Conservation (phyloP, 2,113 vertebrate genomes). For the Phrynocephalus versicolor region DNA sequence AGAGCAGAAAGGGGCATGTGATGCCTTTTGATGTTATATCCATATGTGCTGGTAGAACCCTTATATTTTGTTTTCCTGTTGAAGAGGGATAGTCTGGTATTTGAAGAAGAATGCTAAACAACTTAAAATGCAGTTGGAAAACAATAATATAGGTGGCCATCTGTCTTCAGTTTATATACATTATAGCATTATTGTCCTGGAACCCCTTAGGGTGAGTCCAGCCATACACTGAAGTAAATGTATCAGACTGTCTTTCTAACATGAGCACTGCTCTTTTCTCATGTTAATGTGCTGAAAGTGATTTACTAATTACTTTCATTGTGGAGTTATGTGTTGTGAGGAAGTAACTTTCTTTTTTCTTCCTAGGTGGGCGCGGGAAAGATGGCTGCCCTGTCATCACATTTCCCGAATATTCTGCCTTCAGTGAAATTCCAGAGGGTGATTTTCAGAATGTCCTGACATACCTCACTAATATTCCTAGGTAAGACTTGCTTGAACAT, state of each 20-base stretch:
- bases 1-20: constrained; percentile 14
- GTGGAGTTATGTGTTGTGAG: background rate
- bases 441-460: constrained; percentile 95
- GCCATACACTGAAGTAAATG: background rate
- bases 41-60: background rate
- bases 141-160: background rate
- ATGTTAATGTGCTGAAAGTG: background rate
- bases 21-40: constrained; percentile 50
- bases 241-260: background rate
- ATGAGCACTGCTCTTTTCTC: background rate
- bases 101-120: background rate
- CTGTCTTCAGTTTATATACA: background rate
- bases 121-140: background rate
- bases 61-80: background rate
- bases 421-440: constrained; percentile 88
- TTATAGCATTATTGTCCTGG: background rate
- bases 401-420: constrained; percentile 94
- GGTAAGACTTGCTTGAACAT: constrained; percentile 69
- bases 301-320: background rate
- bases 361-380: constrained; percentile 88
- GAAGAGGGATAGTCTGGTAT: background rate
- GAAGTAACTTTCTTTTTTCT: constrained; percentile 5
- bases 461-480: constrained; percentile 94
- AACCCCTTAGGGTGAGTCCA: background rate
- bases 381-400: constrained; percentile 95